These are phyloP conservation scores for Cyphomyrus discorhynchus DNA, from an alignment of 2,113 vertebrate species.

Conservation along the genomic window DNA sequence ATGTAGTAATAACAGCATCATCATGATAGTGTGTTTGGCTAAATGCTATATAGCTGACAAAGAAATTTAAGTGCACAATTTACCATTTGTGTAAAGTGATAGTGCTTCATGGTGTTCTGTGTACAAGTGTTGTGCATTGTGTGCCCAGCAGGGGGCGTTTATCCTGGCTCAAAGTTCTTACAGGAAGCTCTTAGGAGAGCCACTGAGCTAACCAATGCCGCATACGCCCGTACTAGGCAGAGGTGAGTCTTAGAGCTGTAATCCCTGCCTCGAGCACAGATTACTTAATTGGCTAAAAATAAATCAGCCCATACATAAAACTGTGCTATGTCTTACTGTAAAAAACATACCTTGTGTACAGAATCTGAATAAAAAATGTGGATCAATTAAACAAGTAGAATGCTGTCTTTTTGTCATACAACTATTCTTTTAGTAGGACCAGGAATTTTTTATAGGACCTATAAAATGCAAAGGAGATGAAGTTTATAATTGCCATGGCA, in stretches of 20 bases:
- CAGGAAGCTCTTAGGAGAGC: conserved; percentile 57
- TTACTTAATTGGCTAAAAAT: not conserved
- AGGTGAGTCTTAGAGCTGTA: conserved; percentile 43
- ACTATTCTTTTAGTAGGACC: not conserved
- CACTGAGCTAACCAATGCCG: conserved; percentile 53
- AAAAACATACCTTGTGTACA: not conserved
- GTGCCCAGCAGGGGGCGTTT: conserved; percentile 9
- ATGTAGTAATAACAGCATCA: not conserved
- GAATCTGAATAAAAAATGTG: not conserved
- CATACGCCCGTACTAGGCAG: conserved; percentile 56
- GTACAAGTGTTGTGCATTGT: not conserved
- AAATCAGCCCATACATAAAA: not conserved
- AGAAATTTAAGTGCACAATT: not conserved
- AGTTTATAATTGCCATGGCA: not conserved
- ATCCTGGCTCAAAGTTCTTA: conserved; percentile 51
- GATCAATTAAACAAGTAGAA: not conserved
- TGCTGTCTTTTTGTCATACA: not conserved
- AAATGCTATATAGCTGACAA: not conserved
- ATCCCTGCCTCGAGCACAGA: not conserved
- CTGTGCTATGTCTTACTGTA: not conserved
- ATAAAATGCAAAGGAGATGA: not conserved
- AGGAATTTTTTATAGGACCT: not conserved
- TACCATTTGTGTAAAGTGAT: not conserved
- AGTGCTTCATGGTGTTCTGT: not conserved
- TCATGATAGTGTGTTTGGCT: not conserved